Conservation (phyloP, 2,888 invertebrate species). For the Sylvicola cinctus region DNA sequence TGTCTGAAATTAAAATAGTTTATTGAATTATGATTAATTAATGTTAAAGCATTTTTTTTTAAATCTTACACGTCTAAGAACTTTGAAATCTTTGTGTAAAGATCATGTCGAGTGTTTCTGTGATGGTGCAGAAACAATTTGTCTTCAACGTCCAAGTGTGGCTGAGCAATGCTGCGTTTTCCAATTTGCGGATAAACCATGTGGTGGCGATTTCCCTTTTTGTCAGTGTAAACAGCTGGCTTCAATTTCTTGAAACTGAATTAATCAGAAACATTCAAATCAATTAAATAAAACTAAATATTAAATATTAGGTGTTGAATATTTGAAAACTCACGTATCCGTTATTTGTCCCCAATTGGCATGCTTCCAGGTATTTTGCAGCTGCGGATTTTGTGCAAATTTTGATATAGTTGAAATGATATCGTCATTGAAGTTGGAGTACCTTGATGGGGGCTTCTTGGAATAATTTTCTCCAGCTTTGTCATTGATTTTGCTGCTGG, state of each 20-base stretch:
- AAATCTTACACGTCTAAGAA: background rate
- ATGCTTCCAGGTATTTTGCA: background rate
- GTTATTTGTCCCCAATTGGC: background rate
- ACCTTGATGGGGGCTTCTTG: no score
- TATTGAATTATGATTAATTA: constrained; percentile 1
- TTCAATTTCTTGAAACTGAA: background rate
- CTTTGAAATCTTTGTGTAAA: background rate
- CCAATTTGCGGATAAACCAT: no score
- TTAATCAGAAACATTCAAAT: background rate
- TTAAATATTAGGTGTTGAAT: background rate
- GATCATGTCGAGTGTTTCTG: background rate
- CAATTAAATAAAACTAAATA: background rate
- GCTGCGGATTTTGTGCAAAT: background rate
- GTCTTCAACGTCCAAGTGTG: background rate
- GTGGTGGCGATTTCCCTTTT: no score
- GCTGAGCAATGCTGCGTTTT: background rate
- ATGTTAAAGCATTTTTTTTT: background rate
- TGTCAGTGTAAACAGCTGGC: no score
- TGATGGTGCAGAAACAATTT: background rate
- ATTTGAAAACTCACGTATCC: background rate
- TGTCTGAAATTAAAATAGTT: constrained; percentile 3
- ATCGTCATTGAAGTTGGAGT: no score
- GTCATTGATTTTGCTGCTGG: no score
- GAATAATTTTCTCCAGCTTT: no score
- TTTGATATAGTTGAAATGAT: background rate